These are phyloP conservation scores for Patiria miniata DNA, from an alignment of 35 echinoderm and acorn worm genomes.

Conservation along the genomic window DNA sequence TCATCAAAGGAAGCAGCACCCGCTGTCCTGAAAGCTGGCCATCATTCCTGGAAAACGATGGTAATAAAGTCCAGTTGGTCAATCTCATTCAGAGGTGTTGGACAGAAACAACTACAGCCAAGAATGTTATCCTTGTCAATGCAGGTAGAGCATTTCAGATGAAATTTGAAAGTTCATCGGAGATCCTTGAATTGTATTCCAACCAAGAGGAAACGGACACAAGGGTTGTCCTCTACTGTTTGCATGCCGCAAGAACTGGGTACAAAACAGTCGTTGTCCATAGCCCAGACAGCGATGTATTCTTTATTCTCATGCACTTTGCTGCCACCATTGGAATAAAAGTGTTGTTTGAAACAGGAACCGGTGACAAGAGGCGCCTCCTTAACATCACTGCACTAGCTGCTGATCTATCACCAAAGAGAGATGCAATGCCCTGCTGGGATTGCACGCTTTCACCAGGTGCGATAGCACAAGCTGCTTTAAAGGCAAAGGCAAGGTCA, in stretches of 20 bases:
- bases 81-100: not conserved
- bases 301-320: slow-evolving; percentile 45
- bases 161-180: slow-evolving; percentile 1
- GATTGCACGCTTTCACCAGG: slow-evolving; percentile 47
- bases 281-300: slow-evolving; percentile 59
- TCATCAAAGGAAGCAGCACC: slow-evolving; percentile 12
- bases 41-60: slow-evolving; percentile 47
- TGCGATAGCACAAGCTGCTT: slow-evolving; percentile 63
- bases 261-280: not conserved
- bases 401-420: not conserved
- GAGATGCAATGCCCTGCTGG: slow-evolving; percentile 45
- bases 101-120: not conserved
- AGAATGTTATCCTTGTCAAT: not conserved
- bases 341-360: slow-evolving; percentile 46
- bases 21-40: slow-evolving; percentile 29
- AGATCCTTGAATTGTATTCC: not conserved
- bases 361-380: slow-evolving; percentile 1
- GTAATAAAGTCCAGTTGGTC: slow-evolving; percentile 49
- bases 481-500: slow-evolving; percentile 59
- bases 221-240: slow-evolving; percentile 44
- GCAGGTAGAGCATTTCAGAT: not conserved
- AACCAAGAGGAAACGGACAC: slow-evolving; percentile 43
- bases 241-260: slow-evolving; percentile 25
- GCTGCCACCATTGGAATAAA: slow-evolving; percentile 1
- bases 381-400: slow-evolving; percentile 41